phyloP scores from a whole-genome alignment of 1,140 invertebrate genomes.

The Drosophila nebulosa region DNA sequence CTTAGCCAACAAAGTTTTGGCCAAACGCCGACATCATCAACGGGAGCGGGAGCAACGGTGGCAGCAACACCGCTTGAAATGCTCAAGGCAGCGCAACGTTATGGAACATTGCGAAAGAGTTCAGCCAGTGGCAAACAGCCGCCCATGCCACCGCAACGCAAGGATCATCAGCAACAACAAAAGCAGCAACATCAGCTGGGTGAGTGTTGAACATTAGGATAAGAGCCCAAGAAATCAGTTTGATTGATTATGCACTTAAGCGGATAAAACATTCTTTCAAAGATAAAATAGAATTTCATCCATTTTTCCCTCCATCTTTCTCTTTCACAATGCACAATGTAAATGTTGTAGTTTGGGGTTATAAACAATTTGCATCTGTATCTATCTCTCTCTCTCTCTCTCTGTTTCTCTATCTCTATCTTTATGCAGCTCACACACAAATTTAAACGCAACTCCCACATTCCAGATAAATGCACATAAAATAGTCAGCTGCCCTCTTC shows the following conservation, averaged over 20 bases:
- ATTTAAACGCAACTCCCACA: slow-evolving; percentile 1
- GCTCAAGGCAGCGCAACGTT: slow-evolving; percentile 70
- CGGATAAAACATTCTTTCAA: slow-evolving; percentile 39
- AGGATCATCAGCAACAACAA: slow-evolving; percentile 53
- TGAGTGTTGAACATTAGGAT: slow-evolving; percentile 41
- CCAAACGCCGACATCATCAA: not conserved
- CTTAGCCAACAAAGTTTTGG: slow-evolving; percentile 68
- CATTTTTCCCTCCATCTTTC: not conserved
- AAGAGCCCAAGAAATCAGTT: slow-evolving; percentile 64
- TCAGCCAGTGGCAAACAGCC: slow-evolving; percentile 51
- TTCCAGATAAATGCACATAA: slow-evolving; percentile 61
- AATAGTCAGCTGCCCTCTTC: slow-evolving; percentile 47
- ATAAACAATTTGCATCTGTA: slow-evolving; percentile 68
- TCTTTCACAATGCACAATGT: not conserved
- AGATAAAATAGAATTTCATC: slow-evolving; percentile 62
- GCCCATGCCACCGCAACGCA: slow-evolving; percentile 58
- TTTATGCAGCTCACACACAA: slow-evolving; percentile 52
- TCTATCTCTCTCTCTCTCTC: slow-evolving; percentile 14
- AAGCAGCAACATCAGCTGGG: slow-evolving; percentile 58
- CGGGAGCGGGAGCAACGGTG: slow-evolving; percentile 6
- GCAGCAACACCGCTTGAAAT: slow-evolving; percentile 61
- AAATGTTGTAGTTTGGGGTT: not conserved
- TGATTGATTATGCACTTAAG: slow-evolving; percentile 80
- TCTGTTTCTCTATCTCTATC: slow-evolving; percentile 9
- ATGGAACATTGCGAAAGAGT: slow-evolving; percentile 64